Conservation (phyloP, 2,113 vertebrate genomes). For the Dasypus novemcinctus region DNA sequence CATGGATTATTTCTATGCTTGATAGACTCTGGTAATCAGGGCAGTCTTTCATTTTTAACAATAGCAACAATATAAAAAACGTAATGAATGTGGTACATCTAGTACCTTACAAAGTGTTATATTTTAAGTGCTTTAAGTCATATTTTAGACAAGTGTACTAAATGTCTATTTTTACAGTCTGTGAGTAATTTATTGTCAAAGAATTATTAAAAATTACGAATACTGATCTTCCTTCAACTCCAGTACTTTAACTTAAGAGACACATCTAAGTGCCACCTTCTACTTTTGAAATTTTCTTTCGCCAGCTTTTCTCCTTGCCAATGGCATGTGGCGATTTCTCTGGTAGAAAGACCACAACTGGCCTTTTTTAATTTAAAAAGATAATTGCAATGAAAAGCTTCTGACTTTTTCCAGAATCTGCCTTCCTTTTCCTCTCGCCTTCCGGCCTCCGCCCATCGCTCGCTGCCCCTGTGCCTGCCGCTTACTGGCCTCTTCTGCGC, state of each 20-base stretch:
- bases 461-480: neutral
- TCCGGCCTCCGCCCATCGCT: neutral
- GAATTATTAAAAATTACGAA: neutral
- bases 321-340: neutral
- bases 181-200: neutral
- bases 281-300: neutral
- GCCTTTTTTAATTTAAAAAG: constrained; percentile 37
- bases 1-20: neutral
- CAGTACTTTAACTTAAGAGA: neutral
- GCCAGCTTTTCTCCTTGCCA: neutral
- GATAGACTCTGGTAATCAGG: neutral
- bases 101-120: neutral
- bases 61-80: neutral
- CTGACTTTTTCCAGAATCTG: neutral
- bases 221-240: neutral
- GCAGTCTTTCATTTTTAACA: neutral
- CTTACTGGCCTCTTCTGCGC: neutral
- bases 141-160: neutral
- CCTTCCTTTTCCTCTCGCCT: neutral
- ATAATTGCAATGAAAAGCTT: constrained; percentile 23
- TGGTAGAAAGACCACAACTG: neutral
- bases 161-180: neutral
- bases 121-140: neutral
- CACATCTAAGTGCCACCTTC: neutral
- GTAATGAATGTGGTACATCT: neutral